These are phyloP conservation scores for Drosophila paranaensis DNA, from an alignment of 2,888 invertebrate species.

Conservation along the genomic window DNA sequence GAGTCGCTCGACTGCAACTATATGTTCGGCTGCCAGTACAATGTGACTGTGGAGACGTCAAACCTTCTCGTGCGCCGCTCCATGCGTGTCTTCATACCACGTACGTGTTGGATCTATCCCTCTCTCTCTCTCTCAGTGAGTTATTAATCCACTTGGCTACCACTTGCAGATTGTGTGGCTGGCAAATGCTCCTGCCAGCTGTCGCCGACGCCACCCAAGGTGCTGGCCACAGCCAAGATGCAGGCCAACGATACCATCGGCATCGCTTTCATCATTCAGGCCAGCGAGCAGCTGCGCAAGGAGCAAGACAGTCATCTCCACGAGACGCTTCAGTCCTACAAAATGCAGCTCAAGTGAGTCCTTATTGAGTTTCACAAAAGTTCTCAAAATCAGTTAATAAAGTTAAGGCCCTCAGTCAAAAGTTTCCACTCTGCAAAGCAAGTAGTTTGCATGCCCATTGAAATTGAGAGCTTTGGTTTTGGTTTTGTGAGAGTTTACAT, in stretches of 20 bases:
- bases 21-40: constrained; percentile 81
- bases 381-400: not conserved
- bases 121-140: not conserved
- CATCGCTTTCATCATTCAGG: constrained; percentile 69
- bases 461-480: not conserved
- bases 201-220: constrained; percentile 64
- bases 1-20: constrained; percentile 80
- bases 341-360: constrained; percentile 61
- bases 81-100: constrained; percentile 67
- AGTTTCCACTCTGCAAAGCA: not conserved
- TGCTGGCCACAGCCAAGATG: constrained; percentile 61
- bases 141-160: not conserved
- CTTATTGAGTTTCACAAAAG: not conserved
- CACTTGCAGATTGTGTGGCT: constrained; percentile 73
- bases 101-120: constrained; percentile 50
- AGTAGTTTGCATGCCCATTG: not conserved
- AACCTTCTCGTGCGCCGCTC: constrained; percentile 67
- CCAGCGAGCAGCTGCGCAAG: constrained; percentile 50
- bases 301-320: constrained; percentile 36
- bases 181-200: constrained; percentile 78
- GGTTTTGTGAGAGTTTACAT: not conserved
- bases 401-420: not conserved
- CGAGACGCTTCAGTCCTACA: constrained; percentile 42
- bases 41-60: constrained; percentile 78
- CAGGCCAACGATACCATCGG: constrained; percentile 68